Base-by-base conservation (phyloP, 2,888 invertebrate species). In the Eilema caniola region DNA sequence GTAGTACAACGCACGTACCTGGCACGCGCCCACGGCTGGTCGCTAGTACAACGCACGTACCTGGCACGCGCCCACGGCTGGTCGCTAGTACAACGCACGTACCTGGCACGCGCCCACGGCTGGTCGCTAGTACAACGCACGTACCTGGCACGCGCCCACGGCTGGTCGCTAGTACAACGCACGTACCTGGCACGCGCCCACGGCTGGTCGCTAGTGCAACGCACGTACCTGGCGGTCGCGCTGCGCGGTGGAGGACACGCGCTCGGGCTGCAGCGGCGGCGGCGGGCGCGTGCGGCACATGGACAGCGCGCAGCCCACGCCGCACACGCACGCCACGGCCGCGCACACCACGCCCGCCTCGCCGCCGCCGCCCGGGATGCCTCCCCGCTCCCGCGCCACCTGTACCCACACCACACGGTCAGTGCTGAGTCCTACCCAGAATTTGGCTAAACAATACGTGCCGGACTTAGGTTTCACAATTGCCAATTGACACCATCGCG, bases 271-370 rank as follows among this genome's bases (percentile, higher is more conserved):
- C 84, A 90, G 86, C 85, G 93, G 88, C 86, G 96, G 88, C 87
- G 92, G 83, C 62, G 90, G 84, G 73, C 87, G 86, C 70, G 90
- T 74, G 81, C 95, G 95, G 81, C 96, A 97, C 75, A 96, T 88
- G 20, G 96, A 96, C 67, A 97, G 95, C 81, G 96, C 96, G 85
- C 97, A 97, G 72, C 96, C 96, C 73, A 96, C 95, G 77, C 96
- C 91, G 84, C 97, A 96, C 87, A 96, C 96, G 83, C 96, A 95
- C 65, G 96, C 96, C 76, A 96, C 95, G 61, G 97, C 95, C 72
- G 96, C 96, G 88, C 96, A 96, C 89, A 97, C 96, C 80, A 97
- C 96, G 64, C 96, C 90, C 78, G 96, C 96, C 89, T 96, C 97
- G 83, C 96, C 89, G 28, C 96, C 89, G 28, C 96, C 79, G 16